Conservation (phyloP, 2,797 vertebrate genomes). For the Tokudaia tokunoshimensis region DNA sequence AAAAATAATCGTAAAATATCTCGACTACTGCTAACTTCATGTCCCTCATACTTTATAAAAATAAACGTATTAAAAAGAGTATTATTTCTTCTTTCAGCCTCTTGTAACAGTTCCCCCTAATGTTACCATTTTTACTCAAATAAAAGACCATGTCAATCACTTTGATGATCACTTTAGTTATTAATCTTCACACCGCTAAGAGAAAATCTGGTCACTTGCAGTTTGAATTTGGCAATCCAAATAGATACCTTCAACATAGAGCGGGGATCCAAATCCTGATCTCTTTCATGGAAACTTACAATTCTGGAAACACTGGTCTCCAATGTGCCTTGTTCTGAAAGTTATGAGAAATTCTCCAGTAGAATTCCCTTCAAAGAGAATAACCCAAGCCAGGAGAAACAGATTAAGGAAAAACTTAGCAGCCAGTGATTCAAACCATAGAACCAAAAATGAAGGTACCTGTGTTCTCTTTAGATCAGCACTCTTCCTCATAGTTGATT, state of each 20-base stretch:
- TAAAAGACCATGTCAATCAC: constrained; percentile 40
- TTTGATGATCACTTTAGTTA: constrained; percentile 16
- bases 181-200: background rate
- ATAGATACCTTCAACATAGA: background rate
- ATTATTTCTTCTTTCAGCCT: constrained; percentile 13
- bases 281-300: constrained; percentile 7
- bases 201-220: constrained; percentile 8
- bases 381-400: background rate
- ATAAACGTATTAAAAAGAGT: background rate
- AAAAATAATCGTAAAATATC: constrained; percentile 58
- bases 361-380: background rate
- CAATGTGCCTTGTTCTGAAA: constrained; percentile 29
- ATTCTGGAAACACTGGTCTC: constrained; percentile 39
- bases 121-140: constrained; percentile 17
- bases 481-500: background rate
- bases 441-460: constrained; percentile 9
- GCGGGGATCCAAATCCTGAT: background rate
- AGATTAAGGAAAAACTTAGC: background rate
- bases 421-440: background rate
- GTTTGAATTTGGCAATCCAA: constrained; percentile 33
- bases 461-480: background rate
- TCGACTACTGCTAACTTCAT: constrained; percentile 35
- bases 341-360: background rate
- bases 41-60: background rate
- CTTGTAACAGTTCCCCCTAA: background rate